Base-by-base conservation (phyloP, 2,888 invertebrate species). In the Tolmerus cingulatus region DNA sequence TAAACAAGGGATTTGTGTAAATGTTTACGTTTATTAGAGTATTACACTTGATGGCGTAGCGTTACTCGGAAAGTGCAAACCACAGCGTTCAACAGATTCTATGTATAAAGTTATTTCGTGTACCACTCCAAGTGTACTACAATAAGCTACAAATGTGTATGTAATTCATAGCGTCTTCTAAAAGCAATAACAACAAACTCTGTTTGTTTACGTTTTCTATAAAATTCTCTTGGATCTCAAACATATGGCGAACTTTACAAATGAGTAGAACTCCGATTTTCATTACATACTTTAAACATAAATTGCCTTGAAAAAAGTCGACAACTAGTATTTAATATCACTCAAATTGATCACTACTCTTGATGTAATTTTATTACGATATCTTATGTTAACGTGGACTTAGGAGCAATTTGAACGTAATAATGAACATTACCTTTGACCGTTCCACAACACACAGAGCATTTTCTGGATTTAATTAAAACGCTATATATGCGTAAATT, bases 1-100 rank as follows among this genome's bases (percentile, higher is more conserved):
- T 91, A 92, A 92, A 92, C 92, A 92, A 92, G 92, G 92, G 92
- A 92, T 91, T 90, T 90, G 90, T 91, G 91, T 92, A 91, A 37
- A 91, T 90, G 91, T 91, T 90, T 89, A 90, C 89, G 89, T 89
- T 89, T 51, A 82, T 51, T 77, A 55, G 66, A 66, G 66, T 66
- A 66, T 34, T 57, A 76, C 37, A 77, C n/a, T 74, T 66, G n/a
- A 51, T 76, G 40, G 43, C 51, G 74, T 74, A 85, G 40, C 55
- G 43, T 85, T 74, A 85, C 74, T 74, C 74, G 40, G 27, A 74
- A 86, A 86, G 87, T 87, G 87, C 87, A 82, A 87, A 82, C 43
- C 40, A 81, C n/a, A 77, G 82, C 46, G 85, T 85, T 84, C 43
- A 85, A 85, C 66, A 85, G 57, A 85, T 34, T 66, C 82, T 57